Evolutionary conservation across 2,888 invertebrate genomes (phyloP).

Genomic region (Oxyteleia sp.): DNA sequence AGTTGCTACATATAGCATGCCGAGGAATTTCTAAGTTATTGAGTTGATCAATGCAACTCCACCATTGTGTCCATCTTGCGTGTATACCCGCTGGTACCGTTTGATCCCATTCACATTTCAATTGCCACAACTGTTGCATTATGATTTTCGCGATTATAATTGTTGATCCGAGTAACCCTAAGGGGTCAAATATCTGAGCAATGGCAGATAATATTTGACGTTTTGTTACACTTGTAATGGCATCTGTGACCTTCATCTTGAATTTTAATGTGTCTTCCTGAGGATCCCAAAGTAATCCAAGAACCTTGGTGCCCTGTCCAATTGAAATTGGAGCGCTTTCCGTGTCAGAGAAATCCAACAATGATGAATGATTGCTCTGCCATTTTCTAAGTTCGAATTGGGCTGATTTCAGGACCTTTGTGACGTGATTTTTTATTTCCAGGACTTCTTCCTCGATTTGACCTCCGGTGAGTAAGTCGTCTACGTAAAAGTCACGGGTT

Average conservation of each 20-base stretch:
- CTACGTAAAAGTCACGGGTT: conserved; percentile 41
- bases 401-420: background rate
- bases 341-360: background rate
- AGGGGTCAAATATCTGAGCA: conserved; percentile 22
- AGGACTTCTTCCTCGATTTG: conserved; percentile 30
- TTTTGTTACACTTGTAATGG: background rate
- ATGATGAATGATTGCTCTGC: background rate
- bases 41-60: background rate
- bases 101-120: conserved; percentile 17
- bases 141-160: conserved; percentile 15
- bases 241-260: background rate
- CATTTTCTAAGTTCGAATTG: conserved; percentile 10
- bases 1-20: background rate
- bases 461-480: conserved; percentile 50
- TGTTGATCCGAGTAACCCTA: conserved; percentile 12
- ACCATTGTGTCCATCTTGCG: conserved; percentile 2
- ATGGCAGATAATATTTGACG: conserved; percentile 12
- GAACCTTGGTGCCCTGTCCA: conserved; percentile 30
- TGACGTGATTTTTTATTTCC: background rate
- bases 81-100: background rate
- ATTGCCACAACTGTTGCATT: conserved; percentile 25
- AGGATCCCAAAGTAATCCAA: conserved; percentile 56
- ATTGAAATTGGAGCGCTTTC: background rate
- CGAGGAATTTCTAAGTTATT: conserved; percentile 36
- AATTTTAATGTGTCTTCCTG: background rate